Percentiles rank a stretch among this genome's conserved stretches.
Conservation (phyloP, 37 sponge, comb jelly and placozoan species). For the Geodia barretti region DNA sequence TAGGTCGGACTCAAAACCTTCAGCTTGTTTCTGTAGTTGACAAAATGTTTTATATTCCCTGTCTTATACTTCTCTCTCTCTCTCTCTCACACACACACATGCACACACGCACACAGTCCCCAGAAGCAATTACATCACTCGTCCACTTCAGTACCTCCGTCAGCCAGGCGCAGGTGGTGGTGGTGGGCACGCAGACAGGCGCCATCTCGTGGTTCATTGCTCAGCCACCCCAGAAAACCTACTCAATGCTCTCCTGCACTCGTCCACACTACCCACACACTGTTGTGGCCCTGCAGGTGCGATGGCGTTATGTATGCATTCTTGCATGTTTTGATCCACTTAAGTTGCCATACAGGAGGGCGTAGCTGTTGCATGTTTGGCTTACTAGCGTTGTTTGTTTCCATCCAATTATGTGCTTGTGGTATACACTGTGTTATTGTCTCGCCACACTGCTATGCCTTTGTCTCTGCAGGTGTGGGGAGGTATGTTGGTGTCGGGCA, state of each 20-base stretch:
- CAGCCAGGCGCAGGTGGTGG: slow-evolving; percentile 57
- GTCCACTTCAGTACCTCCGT: slow-evolving; percentile 63
- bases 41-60: not conserved
- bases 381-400: too few relatives aligned
- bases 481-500: slow-evolving; percentile 47
- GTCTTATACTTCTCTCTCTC: too few relatives aligned
- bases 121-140: slow-evolving; percentile 32
- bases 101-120: not conserved
- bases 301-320: too few relatives aligned
- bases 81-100: not conserved
- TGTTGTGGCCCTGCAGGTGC: slow-evolving; percentile 43
- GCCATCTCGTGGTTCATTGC: slow-evolving; percentile 65
- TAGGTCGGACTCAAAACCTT: too few relatives aligned
- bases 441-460: not conserved
- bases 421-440: not conserved
- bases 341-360: too few relatives aligned
- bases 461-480: slow-evolving; percentile 40
- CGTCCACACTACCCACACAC: slow-evolving; percentile 27
- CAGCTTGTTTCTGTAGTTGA: too few relatives aligned
- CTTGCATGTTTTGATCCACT: too few relatives aligned
- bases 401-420: not conserved
- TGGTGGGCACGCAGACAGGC: slow-evolving; percentile 47
- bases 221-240: slow-evolving; percentile 67
- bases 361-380: too few relatives aligned
- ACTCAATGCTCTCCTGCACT: slow-evolving; percentile 33